phyloP scores from a whole-genome alignment of 2,113 vertebrate genomes.

The Phaethornis superciliosus region DNA sequence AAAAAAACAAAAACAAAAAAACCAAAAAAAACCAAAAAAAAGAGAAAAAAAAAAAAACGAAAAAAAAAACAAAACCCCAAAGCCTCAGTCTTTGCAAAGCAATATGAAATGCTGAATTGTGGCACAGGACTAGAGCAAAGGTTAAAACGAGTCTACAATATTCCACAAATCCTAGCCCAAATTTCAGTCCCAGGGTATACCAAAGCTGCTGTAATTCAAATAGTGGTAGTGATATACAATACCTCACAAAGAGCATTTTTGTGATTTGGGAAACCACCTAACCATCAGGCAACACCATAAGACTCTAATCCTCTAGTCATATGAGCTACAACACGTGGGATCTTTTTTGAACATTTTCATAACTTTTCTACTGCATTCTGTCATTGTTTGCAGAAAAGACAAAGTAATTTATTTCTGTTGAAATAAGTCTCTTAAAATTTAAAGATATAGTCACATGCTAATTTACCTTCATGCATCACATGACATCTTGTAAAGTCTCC shows the following conservation, averaged over 20 bases:
- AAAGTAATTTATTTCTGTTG: neutral
- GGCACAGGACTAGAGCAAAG: neutral
- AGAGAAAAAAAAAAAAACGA: neutral
- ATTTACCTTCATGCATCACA: neutral
- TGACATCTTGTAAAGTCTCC: neutral
- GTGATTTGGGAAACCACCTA: fast-evolving
- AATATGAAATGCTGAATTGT: neutral
- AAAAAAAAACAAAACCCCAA: neutral
- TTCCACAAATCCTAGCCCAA: neutral
- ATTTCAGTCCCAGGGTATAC: neutral
- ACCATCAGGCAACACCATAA: fast-evolving
- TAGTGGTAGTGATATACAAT: fast-evolving
- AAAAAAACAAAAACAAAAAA: too few species aligned
- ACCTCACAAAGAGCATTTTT: neutral
- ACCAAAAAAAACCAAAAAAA: too few species aligned
- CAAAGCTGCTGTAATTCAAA: neutral
- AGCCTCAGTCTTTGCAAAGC: neutral
- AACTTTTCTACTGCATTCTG: neutral
- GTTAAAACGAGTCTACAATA: neutral
- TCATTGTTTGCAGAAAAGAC: neutral
- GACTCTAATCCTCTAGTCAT: neutral
- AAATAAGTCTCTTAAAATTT: neutral
- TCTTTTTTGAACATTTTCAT: too few species aligned
- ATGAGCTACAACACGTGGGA: fast-evolving
- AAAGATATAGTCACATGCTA: neutral